Evolutionary conservation across 2,888 invertebrate genomes (phyloP).

Genomic region (Conistra vaccinii): DNA sequence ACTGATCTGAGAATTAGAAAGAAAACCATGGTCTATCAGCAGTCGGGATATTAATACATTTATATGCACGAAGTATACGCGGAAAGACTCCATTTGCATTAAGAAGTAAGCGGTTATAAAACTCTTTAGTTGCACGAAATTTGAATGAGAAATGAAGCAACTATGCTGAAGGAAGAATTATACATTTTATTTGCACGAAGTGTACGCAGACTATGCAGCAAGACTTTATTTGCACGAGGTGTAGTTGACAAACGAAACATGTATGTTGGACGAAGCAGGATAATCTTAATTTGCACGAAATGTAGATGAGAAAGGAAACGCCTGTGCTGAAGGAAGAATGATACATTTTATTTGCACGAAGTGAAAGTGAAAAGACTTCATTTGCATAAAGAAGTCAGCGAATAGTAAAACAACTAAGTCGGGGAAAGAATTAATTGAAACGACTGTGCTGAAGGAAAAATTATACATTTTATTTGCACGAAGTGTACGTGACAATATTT

Average conservation of each 20-base stretch:
- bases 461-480: not conserved
- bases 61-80: not conserved
- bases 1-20: slow-evolving; percentile 66
- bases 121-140: not conserved
- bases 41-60: slow-evolving; percentile 8
- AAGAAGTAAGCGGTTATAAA: not conserved
- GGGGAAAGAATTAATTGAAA: not conserved
- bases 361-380: not conserved
- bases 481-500: not conserved
- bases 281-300: not conserved
- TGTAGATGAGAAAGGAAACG: not conserved
- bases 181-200: not conserved
- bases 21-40: slow-evolving; percentile 55
- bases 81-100: not conserved
- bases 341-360: not conserved
- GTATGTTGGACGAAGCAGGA: not conserved
- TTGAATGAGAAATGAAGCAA: not conserved
- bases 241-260: not conserved
- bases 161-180: too few species aligned
- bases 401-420: not conserved
- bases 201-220: not conserved
- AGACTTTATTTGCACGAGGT: not conserved
- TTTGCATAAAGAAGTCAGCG: not conserved
- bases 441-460: not conserved
- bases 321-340: not conserved